Percentiles rank a stretch among this genome's conserved stretches.
Evolutionary conservation across 2,113 vertebrate genomes (phyloP).

Genomic region (Odontophorus gujanensis): DNA sequence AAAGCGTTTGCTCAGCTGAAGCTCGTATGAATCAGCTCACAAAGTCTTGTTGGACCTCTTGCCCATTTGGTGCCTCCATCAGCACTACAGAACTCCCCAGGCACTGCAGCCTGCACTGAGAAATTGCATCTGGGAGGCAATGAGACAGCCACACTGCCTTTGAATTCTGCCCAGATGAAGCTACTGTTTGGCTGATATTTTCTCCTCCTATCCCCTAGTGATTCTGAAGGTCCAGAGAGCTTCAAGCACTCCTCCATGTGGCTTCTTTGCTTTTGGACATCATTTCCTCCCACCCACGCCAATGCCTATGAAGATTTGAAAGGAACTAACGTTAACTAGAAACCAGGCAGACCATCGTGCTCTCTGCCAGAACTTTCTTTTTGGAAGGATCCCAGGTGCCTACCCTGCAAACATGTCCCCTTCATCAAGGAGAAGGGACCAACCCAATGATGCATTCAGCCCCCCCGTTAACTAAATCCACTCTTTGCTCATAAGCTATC

Average conservation of each 20-base stretch:
- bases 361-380: background rate
- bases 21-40: background rate
- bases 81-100: background rate
- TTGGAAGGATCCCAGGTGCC: background rate
- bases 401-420: background rate
- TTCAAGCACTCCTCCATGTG: background rate
- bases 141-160: background rate
- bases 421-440: background rate
- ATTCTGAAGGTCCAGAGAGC: constrained; percentile 4
- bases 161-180: background rate
- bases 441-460: background rate
- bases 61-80: background rate
- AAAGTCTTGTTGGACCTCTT: background rate
- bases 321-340: background rate
- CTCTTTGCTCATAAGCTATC: background rate
- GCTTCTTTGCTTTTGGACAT: background rate
- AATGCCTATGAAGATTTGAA: background rate
- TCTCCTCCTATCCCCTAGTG: background rate
- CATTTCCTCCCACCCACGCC: background rate
- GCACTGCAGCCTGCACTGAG: background rate
- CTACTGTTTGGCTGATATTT: background rate
- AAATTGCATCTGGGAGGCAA: background rate
- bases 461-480: background rate
- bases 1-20: background rate
- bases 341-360: background rate